These are phyloP conservation scores for Panagrolaimus sp. DNA, from an alignment of 1,140 invertebrate species.

Conservation along the genomic window DNA sequence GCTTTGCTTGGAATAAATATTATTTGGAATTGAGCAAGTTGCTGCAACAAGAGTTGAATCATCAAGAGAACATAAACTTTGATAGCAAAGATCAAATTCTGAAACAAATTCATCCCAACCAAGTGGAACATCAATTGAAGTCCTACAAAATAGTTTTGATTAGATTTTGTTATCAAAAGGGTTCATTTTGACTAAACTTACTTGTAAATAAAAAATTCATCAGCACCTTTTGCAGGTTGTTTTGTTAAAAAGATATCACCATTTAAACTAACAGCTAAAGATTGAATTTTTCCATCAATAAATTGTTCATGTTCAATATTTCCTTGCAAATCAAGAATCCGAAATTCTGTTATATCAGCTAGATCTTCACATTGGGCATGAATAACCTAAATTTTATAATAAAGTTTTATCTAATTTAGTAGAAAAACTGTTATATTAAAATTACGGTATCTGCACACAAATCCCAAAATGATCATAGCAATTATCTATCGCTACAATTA, in stretches of 20 bases:
- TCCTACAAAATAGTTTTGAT: neutral
- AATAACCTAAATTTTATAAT: constrained; percentile 53
- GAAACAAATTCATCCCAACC: constrained; percentile 52
- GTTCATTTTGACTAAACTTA: too few relatives aligned
- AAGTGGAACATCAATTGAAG: constrained; percentile 41
- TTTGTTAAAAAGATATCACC: constrained; percentile 55
- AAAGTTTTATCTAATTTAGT: too few relatives aligned
- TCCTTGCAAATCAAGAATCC: constrained; percentile 46
- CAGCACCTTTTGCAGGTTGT: constrained; percentile 24
- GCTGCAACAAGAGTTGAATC: constrained; percentile 49
- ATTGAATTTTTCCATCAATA: constrained; percentile 53
- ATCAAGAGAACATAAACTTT: constrained; percentile 48
- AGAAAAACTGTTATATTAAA: too few relatives aligned
- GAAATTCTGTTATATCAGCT: constrained; percentile 42
- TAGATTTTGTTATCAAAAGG: too few relatives aligned
- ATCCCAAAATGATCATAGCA: too few relatives aligned
- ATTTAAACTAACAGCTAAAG: constrained; percentile 35
- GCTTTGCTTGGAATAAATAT: constrained; percentile 46
- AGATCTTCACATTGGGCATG: constrained; percentile 45
- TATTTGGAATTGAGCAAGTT: constrained; percentile 43
- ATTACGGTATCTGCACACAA: too few relatives aligned
- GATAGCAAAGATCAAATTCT: constrained; percentile 47
- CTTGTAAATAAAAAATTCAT: constrained; percentile 52
- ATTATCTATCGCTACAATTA: too few relatives aligned
- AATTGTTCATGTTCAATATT: constrained; percentile 54